Percentiles rank a stretch among this genome's conserved stretches.
These are phyloP conservation scores for Tadarida brasiliensis DNA, from an alignment of 2,797 vertebrate species.

Conservation along the genomic window DNA sequence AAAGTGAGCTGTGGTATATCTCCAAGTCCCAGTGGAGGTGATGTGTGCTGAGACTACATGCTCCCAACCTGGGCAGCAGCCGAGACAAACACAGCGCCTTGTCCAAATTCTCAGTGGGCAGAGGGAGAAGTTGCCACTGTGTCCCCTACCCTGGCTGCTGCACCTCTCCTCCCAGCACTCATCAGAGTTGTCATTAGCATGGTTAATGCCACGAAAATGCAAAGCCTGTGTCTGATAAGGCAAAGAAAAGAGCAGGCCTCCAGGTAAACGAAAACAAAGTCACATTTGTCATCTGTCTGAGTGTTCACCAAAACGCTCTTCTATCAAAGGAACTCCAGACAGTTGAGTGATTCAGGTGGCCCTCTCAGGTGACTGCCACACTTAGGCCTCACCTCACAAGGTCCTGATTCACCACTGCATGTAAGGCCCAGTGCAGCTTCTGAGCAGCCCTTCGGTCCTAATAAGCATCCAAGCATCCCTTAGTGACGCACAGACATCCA, in stretches of 20 bases:
- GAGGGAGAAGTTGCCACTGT: not conserved
- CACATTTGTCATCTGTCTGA: not conserved
- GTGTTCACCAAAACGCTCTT: not conserved
- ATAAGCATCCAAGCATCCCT: not conserved
- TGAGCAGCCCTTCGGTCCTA: not conserved
- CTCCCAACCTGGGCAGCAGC: not conserved
- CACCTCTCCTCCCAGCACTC: not conserved
- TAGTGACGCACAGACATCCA: not conserved
- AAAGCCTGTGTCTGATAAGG: not conserved
- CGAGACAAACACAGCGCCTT: not conserved
- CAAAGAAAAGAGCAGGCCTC: not conserved
- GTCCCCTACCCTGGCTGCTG: not conserved
- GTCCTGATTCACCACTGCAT: not conserved
- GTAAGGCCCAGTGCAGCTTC: not conserved
- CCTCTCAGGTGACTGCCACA: not conserved
- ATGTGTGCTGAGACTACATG: not conserved
- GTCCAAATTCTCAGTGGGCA: not conserved
- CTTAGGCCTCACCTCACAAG: not conserved
- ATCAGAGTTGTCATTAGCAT: not conserved
- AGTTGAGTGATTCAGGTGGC: not conserved
- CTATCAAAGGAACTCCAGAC: constrained; percentile 33
- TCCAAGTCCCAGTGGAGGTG: not conserved
- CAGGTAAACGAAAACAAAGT: not conserved
- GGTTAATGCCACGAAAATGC: not conserved
- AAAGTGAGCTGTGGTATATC: not conserved